Evolutionary conservation across 1,140 invertebrate genomes (phyloP).

Genomic region (Lucilia sericata): DNA sequence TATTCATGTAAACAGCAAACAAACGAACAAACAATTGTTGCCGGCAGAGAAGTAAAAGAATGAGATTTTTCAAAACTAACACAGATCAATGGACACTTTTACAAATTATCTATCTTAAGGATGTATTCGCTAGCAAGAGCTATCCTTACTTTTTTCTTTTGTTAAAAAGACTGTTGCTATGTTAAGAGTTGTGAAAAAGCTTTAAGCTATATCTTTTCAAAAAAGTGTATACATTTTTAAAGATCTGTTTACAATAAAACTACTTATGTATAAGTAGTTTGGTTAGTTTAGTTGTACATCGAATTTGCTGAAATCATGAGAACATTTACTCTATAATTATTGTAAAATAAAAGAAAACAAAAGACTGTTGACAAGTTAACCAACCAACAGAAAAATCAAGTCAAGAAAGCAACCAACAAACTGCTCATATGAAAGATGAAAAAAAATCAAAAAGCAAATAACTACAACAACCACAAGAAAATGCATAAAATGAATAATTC

Average conservation of each 20-base stretch:
- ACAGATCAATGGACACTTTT: too few species aligned
- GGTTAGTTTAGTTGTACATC: slow-evolving; percentile 6
- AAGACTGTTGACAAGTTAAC: slow-evolving; percentile 12
- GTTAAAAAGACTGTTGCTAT: too few species aligned
- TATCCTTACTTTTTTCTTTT: too few species aligned
- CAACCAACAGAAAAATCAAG: neutral
- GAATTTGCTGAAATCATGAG: slow-evolving; percentile 19
- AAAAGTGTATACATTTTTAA: neutral
- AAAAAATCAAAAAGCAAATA: slow-evolving; percentile 8
- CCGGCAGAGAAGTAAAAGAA: too few species aligned
- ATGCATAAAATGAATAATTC: slow-evolving; percentile 8
- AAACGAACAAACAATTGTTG: neutral
- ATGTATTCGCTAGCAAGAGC: too few species aligned
- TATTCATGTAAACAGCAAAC: neutral
- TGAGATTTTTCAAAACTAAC: too few species aligned
- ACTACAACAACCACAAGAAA: neutral
- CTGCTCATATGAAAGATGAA: neutral
- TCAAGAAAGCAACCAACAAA: neutral
- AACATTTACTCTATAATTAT: slow-evolving; percentile 26
- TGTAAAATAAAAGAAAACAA: slow-evolving; percentile 2
- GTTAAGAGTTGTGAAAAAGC: too few species aligned
- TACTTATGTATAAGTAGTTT: neutral
- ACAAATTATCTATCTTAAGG: too few species aligned
- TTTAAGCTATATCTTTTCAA: too few species aligned
- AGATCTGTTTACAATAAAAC: neutral